These are phyloP conservation scores for Gobio gobio DNA, from an alignment of 2,113 vertebrate genomes.

Conservation along the genomic window DNA sequence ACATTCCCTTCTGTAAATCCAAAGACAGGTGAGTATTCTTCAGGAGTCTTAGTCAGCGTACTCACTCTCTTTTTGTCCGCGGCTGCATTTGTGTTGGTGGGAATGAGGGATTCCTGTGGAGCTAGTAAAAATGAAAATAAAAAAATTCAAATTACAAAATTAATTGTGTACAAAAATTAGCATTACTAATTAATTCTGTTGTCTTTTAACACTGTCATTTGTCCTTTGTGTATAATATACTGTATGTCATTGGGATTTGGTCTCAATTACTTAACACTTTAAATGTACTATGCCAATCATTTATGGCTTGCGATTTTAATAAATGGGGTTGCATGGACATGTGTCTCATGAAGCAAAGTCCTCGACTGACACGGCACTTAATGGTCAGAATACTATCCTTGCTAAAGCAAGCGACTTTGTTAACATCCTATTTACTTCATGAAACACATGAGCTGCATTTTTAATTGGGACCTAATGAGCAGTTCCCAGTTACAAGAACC, in stretches of 20 bases:
- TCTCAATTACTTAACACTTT: slow-evolving; percentile 3
- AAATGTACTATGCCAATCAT: slow-evolving; percentile 1
- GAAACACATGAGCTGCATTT: slow-evolving; percentile 39
- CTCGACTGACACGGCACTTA: not conserved
- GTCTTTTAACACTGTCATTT: slow-evolving; percentile 24
- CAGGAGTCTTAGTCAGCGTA: slow-evolving; percentile 47
- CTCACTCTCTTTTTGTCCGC: slow-evolving; percentile 25
- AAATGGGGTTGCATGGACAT: not conserved
- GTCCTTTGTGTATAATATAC: slow-evolving; percentile 11
- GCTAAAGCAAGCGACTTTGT: not conserved
- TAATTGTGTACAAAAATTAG: not conserved
- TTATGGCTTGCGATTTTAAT: slow-evolving; percentile 1
- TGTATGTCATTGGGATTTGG: not conserved
- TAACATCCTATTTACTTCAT: not conserved
- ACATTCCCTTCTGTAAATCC: slow-evolving; percentile 60
- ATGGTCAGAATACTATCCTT: not conserved
- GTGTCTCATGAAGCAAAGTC: slow-evolving; percentile 28
- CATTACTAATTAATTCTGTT: not conserved
- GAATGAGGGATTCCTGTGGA: slow-evolving; percentile 6
- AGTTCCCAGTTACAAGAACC: not conserved
- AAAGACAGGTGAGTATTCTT: slow-evolving; percentile 72
- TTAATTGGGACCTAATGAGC: not conserved
- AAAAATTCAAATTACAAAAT: not conserved
- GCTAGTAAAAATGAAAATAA: not conserved
- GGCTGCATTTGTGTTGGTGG: slow-evolving; percentile 24